Base-by-base conservation (phyloP, 2,888 invertebrate species). In the Drosophila mettleri region DNA sequence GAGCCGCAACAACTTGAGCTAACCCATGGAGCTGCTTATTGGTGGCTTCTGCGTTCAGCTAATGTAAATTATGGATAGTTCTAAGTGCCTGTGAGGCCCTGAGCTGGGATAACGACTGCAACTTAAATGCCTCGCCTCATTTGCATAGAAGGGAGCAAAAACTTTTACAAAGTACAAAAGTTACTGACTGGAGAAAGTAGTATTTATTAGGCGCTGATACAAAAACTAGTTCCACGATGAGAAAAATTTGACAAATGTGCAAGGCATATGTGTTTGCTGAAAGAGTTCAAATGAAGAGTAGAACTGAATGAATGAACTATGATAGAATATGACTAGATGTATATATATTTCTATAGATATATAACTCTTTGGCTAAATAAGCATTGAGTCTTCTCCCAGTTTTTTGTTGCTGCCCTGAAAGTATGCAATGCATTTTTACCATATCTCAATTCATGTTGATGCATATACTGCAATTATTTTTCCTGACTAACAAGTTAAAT, bases 61-160 rank as follows among this genome's bases (percentile, higher is more conserved):
- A 80, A 80, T 83, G 66, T 75, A 83, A 83, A 73, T 78, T 86
- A 78, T 80, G 86, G 61, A 58, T 75, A 75, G 75, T 69, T 77
- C 41, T 64, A 54, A 75, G 78, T 78, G 81, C 63, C 64, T 39
- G 38, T 14, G 29, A 34, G 54, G 41, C 41, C 48, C 18, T 16
- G 52, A 51, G 71, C 41, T 16, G 53, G 60, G 45, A 48, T 60
- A 65, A 57, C 60, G 53, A 69, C 43, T 16, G 45, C 49, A 54
- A 67, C 57, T 67, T 70, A 74, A 74, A 59, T 76, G 77, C 62
- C 46, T 55, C 57, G 34, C 27, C 38, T 67, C 67, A 71, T 74
- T 67, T 76, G 67, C 74, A 74, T 74, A 45, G 58, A 34, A 41
- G 53, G 46, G 45, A 3, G 61, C 34, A 24, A 41, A 61, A 75